These are phyloP conservation scores for Trichogramma pretiosum DNA, from an alignment of 1,140 invertebrate genomes.

Conservation along the genomic window DNA sequence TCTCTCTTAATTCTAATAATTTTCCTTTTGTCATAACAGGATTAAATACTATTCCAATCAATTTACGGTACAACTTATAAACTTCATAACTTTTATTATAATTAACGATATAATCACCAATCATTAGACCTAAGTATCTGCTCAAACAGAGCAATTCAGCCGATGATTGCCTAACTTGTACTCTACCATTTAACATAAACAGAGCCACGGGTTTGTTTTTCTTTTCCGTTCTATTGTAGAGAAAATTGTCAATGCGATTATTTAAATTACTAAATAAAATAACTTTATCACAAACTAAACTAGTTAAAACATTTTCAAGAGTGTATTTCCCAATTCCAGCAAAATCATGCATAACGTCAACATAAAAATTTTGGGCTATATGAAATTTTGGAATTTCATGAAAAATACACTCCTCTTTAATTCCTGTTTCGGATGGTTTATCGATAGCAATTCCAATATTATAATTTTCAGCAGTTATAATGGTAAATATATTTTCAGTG, in stretches of 20 bases:
- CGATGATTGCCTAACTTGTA: slow-evolving; percentile 13
- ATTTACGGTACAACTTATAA: background rate
- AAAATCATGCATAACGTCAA: slow-evolving; percentile 6
- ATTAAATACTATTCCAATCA: slow-evolving; percentile 11
- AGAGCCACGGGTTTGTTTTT: slow-evolving; percentile 4
- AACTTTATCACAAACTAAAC: background rate
- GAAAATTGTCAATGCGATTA: slow-evolving; percentile 4
- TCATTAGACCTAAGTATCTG: slow-evolving; percentile 12
- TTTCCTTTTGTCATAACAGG: slow-evolving; percentile 11
- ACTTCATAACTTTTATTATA: background rate
- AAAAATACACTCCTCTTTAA: slow-evolving; percentile 3
- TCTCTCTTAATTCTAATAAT: slow-evolving; percentile 7
- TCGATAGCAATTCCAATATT: background rate
- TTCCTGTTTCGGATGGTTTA: background rate
- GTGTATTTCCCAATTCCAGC: background rate
- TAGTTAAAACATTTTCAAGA: background rate
- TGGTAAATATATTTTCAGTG: background rate
- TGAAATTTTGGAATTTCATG: background rate
- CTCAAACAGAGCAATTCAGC: slow-evolving; percentile 9
- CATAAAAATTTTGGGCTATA: background rate
- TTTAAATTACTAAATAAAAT: background rate
- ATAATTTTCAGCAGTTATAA: background rate
- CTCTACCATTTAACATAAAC: background rate
- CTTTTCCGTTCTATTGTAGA: background rate
- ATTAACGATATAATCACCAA: slow-evolving; percentile 1